phyloP scores from a whole-genome alignment of 2,888 invertebrate genomes.

The Idaea straminata region DNA sequence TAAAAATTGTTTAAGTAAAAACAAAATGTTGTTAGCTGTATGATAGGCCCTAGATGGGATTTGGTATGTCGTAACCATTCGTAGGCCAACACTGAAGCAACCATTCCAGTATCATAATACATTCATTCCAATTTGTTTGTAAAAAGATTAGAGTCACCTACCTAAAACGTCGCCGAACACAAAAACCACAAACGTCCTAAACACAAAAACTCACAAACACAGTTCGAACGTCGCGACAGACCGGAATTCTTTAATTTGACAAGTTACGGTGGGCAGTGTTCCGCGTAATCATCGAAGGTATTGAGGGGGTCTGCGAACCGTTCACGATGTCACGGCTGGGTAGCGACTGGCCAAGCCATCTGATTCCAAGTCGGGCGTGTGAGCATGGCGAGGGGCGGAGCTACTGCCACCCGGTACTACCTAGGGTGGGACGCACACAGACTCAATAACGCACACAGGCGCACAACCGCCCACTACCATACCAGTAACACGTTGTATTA shows the following conservation, averaged over 20 bases:
- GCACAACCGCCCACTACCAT: conserved; percentile 35
- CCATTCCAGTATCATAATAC: background rate
- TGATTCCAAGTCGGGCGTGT: conserved; percentile 80
- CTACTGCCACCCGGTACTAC: conserved; percentile 50
- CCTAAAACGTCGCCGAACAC: conserved; percentile 31
- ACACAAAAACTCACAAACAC: conserved; percentile 43
- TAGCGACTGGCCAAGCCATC: conserved; percentile 78
- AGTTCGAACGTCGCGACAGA: conserved; percentile 50
- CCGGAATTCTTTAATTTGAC: conserved; percentile 71
- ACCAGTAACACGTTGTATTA: conserved; percentile 31
- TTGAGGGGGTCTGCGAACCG: conserved; percentile 72
- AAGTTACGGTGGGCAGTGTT: conserved; percentile 72
- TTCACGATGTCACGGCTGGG: conserved; percentile 78
- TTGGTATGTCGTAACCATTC: background rate
- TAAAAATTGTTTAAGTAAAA: background rate
- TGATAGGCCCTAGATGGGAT: background rate
- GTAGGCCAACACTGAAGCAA: background rate
- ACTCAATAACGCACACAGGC: conserved; percentile 61
- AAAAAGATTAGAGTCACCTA: conserved; percentile 28
- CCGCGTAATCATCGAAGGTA: conserved; percentile 76
- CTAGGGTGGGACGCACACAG: conserved; percentile 66
- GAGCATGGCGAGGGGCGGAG: conserved; percentile 73
- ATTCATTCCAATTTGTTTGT: background rate
- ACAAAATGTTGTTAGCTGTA: background rate
- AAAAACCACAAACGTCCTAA: conserved; percentile 54